A percentile compares a stretch with the other conserved stretches of the same genome.
phyloP scores from a whole-genome alignment of 2,113 vertebrate genomes.

The Herpailurus yagouaroundi region DNA sequence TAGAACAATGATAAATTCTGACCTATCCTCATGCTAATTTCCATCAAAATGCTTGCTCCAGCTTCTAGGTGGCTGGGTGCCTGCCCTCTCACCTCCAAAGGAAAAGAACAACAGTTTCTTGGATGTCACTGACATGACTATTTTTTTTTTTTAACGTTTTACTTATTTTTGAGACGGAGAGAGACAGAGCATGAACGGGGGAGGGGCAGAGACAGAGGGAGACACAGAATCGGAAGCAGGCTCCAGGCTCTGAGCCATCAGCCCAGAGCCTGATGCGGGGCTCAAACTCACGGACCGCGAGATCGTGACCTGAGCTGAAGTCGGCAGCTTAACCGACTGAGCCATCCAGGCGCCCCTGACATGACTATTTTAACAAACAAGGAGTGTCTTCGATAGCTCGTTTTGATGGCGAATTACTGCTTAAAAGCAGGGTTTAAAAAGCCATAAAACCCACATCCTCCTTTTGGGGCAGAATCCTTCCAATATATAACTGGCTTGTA shows the following conservation, averaged over 20 bases:
- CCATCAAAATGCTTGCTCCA: background rate
- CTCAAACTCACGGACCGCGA: too few relatives aligned
- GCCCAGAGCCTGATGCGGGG: too few relatives aligned
- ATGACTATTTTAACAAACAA: background rate
- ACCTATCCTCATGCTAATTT: background rate
- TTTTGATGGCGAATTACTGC: background rate
- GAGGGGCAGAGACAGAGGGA: too few relatives aligned
- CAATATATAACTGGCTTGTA: background rate
- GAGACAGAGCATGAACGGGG: too few relatives aligned
- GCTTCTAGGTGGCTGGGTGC: background rate
- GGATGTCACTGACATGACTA: background rate
- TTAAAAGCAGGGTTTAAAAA: background rate
- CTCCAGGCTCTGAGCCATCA: too few relatives aligned
- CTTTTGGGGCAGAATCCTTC: background rate
- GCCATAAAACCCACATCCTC: background rate
- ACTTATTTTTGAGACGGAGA: too few relatives aligned
- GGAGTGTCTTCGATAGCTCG: background rate
- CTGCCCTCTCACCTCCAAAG: background rate
- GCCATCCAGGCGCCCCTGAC: too few relatives aligned
- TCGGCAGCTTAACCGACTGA: too few relatives aligned
- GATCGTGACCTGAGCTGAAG: too few relatives aligned
- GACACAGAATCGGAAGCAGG: too few relatives aligned
- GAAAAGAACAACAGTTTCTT: background rate
- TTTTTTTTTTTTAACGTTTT: background rate
- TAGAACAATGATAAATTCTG: background rate